A percentile compares a stretch with the other conserved stretches of the same genome.
Conservation (phyloP, 2,888 invertebrate genomes). For the Notodonta dromedarius region DNA sequence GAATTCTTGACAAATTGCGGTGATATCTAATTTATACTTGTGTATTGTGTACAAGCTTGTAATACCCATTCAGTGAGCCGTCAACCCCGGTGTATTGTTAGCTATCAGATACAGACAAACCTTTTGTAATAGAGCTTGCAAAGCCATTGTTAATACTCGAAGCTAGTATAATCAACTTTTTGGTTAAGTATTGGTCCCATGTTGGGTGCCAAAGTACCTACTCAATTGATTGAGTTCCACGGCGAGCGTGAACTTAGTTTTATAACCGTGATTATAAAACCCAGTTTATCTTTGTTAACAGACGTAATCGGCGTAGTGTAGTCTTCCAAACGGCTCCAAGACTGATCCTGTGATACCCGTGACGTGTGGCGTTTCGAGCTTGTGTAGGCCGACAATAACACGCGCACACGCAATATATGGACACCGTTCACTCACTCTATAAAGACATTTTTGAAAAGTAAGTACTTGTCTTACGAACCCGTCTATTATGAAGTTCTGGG, state of each 20-base stretch:
- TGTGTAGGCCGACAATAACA: slow-evolving; percentile 28
- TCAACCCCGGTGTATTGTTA: background rate
- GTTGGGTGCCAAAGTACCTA: too few relatives aligned
- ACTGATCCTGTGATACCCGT: slow-evolving; percentile 59
- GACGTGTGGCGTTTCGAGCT: slow-evolving; percentile 31
- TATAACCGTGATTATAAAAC: background rate
- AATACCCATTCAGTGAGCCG: background rate
- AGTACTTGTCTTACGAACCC: slow-evolving; percentile 29
- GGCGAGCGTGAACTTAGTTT: background rate
- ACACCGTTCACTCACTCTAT: slow-evolving; percentile 56
- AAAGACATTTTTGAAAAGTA: slow-evolving; percentile 66
- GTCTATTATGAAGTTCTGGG: too few relatives aligned
- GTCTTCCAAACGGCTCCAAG: slow-evolving; percentile 54
- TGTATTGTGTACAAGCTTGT: slow-evolving; percentile 11
- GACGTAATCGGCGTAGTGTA: slow-evolving; percentile 57
- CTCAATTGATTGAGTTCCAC: background rate
- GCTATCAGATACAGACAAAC: background rate
- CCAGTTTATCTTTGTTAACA: slow-evolving; percentile 50
- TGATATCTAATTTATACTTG: slow-evolving; percentile 37
- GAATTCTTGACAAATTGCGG: background rate
- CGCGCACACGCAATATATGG: slow-evolving; percentile 63
- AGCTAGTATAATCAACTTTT: background rate
- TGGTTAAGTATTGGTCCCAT: too few relatives aligned
- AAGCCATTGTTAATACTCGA: background rate
- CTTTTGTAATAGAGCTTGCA: background rate